Base-by-base conservation (phyloP, 2,113 vertebrate genomes). In the Heloderma charlesbogerti region DNA sequence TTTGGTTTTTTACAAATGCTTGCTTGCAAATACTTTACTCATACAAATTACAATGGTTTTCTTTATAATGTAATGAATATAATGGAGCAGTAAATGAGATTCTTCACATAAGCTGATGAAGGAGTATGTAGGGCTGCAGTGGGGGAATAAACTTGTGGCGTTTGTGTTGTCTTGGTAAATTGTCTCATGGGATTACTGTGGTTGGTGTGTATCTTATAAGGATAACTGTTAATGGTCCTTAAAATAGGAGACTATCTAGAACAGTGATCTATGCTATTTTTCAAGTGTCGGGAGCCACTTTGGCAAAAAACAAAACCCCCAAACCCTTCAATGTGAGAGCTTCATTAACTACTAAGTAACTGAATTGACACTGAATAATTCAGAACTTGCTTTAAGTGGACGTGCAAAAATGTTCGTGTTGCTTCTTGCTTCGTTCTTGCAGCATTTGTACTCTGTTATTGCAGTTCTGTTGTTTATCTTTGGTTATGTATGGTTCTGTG, bases 41-140 rank as follows among this genome's bases (percentile, higher is more conserved):
- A 60, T 43, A 87, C 88, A 69, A 94, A 94, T 89, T 57, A 79
- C 0, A 40, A n/a, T 91, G 94, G 0, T 15, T 67, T 94, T 94
- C 91, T 79, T 89, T 93, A 57, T 84, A 80, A 90, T 94, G 89
- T 94, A 78, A 88, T 86, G 74, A 88, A 84, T 1, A 69, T 92
- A 88, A 88, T 43, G 81, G n/a, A 12, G 10, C 0, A 75, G 57
- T 91, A 92, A 37, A 81, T n/a, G 90, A 63, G 69, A 0, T 5
- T 45, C 29, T 43, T 37, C 37, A 63, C 60, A 66, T 43, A 2
- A 9, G 10, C 37, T 40, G 57, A 66, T 66, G 9, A 83, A 83
- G 20, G 22, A 45, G 1, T 22, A 37, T 9, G 40, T 45, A 16
- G n/a, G 80, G 18, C 4, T 5, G 34, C 8, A 2, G 6, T 3